phyloP scores from a whole-genome alignment of 1,140 invertebrate species.

The Calephelis virginiensis region DNA sequence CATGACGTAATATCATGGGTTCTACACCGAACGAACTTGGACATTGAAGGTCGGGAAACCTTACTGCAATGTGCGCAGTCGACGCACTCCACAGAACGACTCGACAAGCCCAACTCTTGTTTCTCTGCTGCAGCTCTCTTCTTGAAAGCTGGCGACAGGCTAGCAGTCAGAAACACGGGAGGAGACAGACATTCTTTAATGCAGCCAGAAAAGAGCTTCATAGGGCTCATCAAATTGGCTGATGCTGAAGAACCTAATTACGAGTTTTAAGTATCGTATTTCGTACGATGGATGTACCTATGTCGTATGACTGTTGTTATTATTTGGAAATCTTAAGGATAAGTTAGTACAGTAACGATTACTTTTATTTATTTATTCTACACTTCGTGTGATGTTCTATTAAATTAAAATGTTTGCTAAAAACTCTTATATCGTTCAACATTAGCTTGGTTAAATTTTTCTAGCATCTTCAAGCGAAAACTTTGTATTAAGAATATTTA shows the following conservation, averaged over 20 bases:
- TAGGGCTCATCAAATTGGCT: conserved; percentile 87
- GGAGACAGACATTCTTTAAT: conserved; percentile 84
- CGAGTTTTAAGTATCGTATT: conserved; percentile 42
- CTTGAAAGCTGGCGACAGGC: conserved; percentile 81
- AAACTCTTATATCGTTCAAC: too few relatives aligned
- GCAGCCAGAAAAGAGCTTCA: conserved; percentile 87
- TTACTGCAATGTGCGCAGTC: conserved; percentile 64
- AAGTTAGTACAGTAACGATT: neutral
- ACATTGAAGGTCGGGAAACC: conserved; percentile 54
- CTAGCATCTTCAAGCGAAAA: too few relatives aligned
- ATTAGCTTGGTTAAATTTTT: too few relatives aligned
- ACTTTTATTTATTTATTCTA: conserved; percentile 18
- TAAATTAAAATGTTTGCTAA: neutral
- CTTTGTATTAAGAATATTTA: too few relatives aligned
- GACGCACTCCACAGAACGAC: conserved; percentile 47
- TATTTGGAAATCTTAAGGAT: conserved; percentile 2
- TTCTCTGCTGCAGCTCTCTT: conserved; percentile 85
- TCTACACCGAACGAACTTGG: conserved; percentile 55
- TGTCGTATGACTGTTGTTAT: conserved; percentile 17
- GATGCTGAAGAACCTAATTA: conserved; percentile 69
- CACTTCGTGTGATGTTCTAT: neutral
- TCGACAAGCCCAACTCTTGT: conserved; percentile 82
- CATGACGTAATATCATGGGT: conserved; percentile 69
- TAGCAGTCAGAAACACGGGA: conserved; percentile 84
- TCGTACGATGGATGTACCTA: conserved; percentile 21